These are phyloP conservation scores for Drosophila neotestacea DNA, from an alignment of 2,888 invertebrate genomes.

Conservation along the genomic window DNA sequence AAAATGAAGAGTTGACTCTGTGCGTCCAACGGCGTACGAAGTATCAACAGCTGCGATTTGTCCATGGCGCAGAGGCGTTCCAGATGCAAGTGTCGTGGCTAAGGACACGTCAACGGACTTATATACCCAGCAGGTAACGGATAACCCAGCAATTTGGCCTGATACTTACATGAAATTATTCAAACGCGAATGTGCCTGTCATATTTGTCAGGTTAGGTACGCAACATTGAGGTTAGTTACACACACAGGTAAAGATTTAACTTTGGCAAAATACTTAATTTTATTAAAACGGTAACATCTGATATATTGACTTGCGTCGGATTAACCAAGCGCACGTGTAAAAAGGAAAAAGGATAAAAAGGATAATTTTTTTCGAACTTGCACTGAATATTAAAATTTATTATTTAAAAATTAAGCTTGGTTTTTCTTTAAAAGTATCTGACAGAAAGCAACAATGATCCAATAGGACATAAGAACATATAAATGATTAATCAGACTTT, in stretches of 20 bases:
- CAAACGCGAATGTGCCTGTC: background rate
- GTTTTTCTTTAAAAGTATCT: too few relatives aligned
- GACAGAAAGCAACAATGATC: too few relatives aligned
- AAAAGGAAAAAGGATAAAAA: too few relatives aligned
- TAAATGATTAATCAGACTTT: too few relatives aligned
- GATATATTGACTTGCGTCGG: background rate
- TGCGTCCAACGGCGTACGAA: constrained; percentile 42
- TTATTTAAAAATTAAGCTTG: too few relatives aligned
- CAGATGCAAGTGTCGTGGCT: constrained; percentile 35
- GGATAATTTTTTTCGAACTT: too few relatives aligned
- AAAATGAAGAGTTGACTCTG: constrained; percentile 56
- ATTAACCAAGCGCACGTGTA: background rate
- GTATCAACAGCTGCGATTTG: constrained; percentile 48
- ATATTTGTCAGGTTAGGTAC: background rate
- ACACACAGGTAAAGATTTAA: background rate
- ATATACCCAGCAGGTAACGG: constrained; percentile 42
- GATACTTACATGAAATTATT: too few relatives aligned
- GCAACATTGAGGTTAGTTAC: background rate
- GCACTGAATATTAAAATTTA: too few relatives aligned
- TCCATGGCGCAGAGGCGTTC: constrained; percentile 50
- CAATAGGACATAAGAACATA: too few relatives aligned
- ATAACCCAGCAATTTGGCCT: too few relatives aligned
- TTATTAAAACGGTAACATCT: background rate
- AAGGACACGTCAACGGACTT: constrained; percentile 16
- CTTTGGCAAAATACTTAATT: background rate